Base-by-base conservation (phyloP, 2,888 invertebrate species). In the Griposia aprilina region DNA sequence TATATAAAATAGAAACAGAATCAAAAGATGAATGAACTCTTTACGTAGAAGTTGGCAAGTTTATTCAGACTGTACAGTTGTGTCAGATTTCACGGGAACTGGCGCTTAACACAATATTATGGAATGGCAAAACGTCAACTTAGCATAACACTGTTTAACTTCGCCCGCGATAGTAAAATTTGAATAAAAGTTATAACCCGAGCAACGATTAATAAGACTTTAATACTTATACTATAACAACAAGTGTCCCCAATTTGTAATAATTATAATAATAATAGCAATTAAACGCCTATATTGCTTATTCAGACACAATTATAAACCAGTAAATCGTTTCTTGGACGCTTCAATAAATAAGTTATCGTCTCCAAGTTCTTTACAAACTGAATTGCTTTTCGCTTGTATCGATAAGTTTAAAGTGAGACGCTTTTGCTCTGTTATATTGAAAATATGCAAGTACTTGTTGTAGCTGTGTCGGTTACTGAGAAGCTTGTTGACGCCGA, bases 71-170 rank as follows among this genome's bases (percentile, higher is more conserved):
- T 88, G 91, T 89, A 87, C 93, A 94, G 91, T 93, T 93, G 92
- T 93, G 95, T 93, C 95, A 94, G 93, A 93, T 94, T 94, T 93
- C 91, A 93, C 91, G 90, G 92, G 89, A 92, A 93, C 93, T 90
- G 88, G 89, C 91, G 93, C 93, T 93, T 95, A 94, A 93, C 94
- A 94, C 93, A 95, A 95, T 95, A 95, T 95, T 95, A 94, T 94
- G 94, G 91, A 92, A 93, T 90, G 90, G 92, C 90, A 90, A 91
- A 93, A 93, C 93, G 94, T 95, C 93, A 93, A 94, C 92, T 94
- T 94, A 92, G 92, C 93, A 94, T 93, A 95, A 94, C 93, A 92
- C 91, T 92, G 93, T 93, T 93, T 91, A 94, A 94, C 92, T 93
- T 94, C 86, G 83, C 88, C 86, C 88, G 89, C 87, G 90, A 91